Conservation (phyloP, 23 tunicate species). For the Phallusia fumigata region DNA sequence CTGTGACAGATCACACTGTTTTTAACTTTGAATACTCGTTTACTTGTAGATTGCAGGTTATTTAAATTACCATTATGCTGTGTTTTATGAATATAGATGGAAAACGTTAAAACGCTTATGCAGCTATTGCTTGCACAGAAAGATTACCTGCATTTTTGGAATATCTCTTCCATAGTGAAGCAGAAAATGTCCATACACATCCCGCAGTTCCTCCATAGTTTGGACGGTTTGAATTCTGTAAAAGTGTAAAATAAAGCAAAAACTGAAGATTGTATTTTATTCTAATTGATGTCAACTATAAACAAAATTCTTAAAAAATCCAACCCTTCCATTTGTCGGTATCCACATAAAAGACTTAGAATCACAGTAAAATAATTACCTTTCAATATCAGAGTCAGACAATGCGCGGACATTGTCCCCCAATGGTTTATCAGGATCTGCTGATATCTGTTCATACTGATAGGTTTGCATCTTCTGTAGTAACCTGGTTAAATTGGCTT, state of each 20-base stretch:
- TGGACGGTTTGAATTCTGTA: constrained; percentile 73
- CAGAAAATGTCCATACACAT: constrained; percentile 77
- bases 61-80: no score
- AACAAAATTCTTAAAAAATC: no score
- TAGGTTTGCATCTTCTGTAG: constrained; percentile 93
- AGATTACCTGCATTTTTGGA: constrained; percentile 82
- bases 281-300: no score
- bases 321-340: no score
- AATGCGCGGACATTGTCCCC: constrained; percentile 87
- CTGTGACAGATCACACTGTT: no score
- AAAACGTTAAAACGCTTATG: no score
- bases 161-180: constrained; percentile 96
- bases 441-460: constrained; percentile 90
- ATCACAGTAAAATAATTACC: constrained; percentile 38
- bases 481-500: constrained; percentile 76
- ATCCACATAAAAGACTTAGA: no score
- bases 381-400: constrained; percentile 86
- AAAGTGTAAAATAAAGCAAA: background rate
- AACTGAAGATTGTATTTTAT: no score
- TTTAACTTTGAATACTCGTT: no score
- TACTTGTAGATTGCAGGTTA: no score
- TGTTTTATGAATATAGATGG: no score
- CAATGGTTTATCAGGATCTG: constrained; percentile 94
- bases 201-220: constrained; percentile 74
- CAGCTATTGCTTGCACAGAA: no score